Evolutionary conservation across 2,888 invertebrate species (phyloP).

Genomic region (Brenthis daphne): DNA sequence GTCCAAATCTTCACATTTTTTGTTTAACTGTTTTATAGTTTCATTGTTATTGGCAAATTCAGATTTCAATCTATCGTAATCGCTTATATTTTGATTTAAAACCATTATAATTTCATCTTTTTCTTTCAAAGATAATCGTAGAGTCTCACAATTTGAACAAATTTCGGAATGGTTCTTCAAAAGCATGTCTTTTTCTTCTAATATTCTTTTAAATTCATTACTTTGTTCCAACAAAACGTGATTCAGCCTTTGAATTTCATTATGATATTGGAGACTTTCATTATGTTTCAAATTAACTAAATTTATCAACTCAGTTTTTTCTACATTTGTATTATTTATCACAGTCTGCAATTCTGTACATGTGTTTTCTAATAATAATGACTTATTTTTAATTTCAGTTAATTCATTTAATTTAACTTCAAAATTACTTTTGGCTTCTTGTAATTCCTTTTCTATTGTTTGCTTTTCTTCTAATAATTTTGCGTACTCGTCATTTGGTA

Average conservation of each 20-base stretch:
- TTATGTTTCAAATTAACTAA: constrained; percentile 91
- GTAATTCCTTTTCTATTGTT: constrained; percentile 52
- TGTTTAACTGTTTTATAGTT: constrained; percentile 82
- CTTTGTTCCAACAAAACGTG: constrained; percentile 81
- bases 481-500: constrained; percentile 57
- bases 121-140: constrained; percentile 59
- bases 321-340: constrained; percentile 62
- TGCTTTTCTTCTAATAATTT: constrained; percentile 61
- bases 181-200: constrained; percentile 60
- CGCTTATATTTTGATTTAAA: constrained; percentile 56
- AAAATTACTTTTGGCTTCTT: constrained; percentile 51
- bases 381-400: constrained; percentile 50
- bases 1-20: constrained; percentile 86
- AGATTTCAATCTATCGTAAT: constrained; percentile 61
- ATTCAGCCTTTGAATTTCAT: constrained; percentile 91
- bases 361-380: constrained; percentile 52
- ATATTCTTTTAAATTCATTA: constrained; percentile 60
- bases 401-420: constrained; percentile 54
- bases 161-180: constrained; percentile 46
- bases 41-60: constrained; percentile 81
- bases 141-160: constrained; percentile 61
- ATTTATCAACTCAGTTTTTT: constrained; percentile 87
- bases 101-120: constrained; percentile 66
- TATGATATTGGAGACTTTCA: constrained; percentile 92
- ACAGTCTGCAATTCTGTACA: constrained; percentile 56